Evolutionary conservation across 2,113 vertebrate species (phyloP).

Genomic region (Ellobius talpinus): DNA sequence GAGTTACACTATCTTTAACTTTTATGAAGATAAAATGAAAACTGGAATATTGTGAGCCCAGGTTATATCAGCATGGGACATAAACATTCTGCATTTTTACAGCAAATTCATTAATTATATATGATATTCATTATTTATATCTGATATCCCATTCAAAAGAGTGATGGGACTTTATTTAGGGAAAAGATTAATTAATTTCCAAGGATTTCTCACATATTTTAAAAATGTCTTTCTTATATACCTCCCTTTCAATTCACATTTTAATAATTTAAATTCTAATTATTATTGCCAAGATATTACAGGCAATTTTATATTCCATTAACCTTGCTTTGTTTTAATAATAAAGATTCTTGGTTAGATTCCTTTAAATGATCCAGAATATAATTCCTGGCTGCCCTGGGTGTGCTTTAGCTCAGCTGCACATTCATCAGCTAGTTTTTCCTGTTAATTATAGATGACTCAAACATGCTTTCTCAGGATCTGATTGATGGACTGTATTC

Average conservation of each 20-base stretch:
- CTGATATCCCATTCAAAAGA: slow-evolving; percentile 36
- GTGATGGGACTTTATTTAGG: slow-evolving; percentile 52
- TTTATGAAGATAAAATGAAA: slow-evolving; percentile 6
- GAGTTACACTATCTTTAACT: neutral
- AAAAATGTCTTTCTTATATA: slow-evolving; percentile 79
- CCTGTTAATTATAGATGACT: slow-evolving; percentile 94
- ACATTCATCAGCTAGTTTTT: slow-evolving; percentile 93
- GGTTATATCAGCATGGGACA: slow-evolving; percentile 8
- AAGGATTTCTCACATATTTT: slow-evolving; percentile 61
- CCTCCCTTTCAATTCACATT: slow-evolving; percentile 84
- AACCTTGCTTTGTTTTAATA: slow-evolving; percentile 96
- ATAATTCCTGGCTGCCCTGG: slow-evolving; percentile 91
- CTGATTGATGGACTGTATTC: slow-evolving; percentile 90
- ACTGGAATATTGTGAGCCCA: neutral
- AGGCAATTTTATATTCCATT: slow-evolving; percentile 96
- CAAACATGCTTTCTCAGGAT: slow-evolving; percentile 89
- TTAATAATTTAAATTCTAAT: slow-evolving; percentile 90
- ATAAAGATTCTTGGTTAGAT: slow-evolving; percentile 92
- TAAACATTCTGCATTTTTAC: slow-evolving; percentile 9
- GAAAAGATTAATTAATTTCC: slow-evolving; percentile 80
- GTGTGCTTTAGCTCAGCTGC: slow-evolving; percentile 90
- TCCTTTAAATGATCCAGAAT: slow-evolving; percentile 90
- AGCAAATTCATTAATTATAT: slow-evolving; percentile 40
- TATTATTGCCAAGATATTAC: slow-evolving; percentile 91
- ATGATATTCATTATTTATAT: slow-evolving; percentile 20